Evolutionary conservation across 2,113 vertebrate species (phyloP), one percentile per base, ranked within the genome.

Genomic region (Amphiprion percula): DNA sequence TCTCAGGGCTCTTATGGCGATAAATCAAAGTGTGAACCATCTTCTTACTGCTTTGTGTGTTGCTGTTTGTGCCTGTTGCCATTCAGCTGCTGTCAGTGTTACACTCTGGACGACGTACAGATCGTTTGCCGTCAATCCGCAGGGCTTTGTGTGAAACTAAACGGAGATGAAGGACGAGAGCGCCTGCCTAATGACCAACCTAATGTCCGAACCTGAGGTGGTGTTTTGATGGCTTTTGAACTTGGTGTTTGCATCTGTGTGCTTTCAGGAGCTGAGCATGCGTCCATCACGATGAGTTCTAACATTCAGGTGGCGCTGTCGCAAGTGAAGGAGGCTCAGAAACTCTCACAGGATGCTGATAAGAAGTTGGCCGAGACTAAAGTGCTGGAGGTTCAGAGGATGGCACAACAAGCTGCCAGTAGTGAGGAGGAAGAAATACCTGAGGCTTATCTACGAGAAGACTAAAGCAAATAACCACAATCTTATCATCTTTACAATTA

Each of bases 221-320:
- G 46, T 64, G 52, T 12, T 44, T 19, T 54, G 21, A 58, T 19
- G 68, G 50, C 28, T 64, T 67, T 76, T 81, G 58, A 82, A 69
- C 50, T n/a, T 9, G 58, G 23, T 72, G 47, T 81, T 17, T 50
- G 39, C 11, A 6, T 74, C 4, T 67, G 7, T 86, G 26, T 79
- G 26, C 84, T 56, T 60, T 24, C 92, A 99, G 98, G 98, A 82
- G 97, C 97, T 0, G 96, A 98, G 53, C 96, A 97, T 52, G 96
- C 97, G 2, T 97, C 95, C 0, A 21, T 96, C 39, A 94, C 94
- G 0, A 87, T 94, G 28, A 95, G 92, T 55, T 97, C 90, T 47
- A 96, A 97, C 79, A 91, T 99, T 23, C 94, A 97, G 90, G 74
- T 96, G 72, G 94, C 97, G 55, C 95, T 94, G 50, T 88, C 93